Base-by-base conservation (phyloP, 2,888 invertebrate genomes). In the Drosophila hamatofila region DNA sequence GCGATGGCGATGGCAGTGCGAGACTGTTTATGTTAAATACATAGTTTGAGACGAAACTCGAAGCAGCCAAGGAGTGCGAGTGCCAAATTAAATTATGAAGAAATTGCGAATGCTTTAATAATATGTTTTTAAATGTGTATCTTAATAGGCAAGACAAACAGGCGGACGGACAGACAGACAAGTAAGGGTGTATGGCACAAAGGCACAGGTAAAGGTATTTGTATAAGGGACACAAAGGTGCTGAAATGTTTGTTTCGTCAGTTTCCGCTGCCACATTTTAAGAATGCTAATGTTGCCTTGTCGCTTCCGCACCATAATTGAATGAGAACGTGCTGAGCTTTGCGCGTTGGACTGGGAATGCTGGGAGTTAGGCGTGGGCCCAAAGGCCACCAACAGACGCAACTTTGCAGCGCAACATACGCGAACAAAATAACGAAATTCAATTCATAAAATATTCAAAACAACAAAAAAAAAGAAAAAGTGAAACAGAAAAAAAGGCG, bases 361-460 rank as follows among this genome's bases (percentile, higher is more conserved):
- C 0, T 23, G 48, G 57, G 44, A 25, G 42, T 14, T 27, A 39
- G n/a, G 33, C 35, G 62, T 5, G 41, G 33, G 61, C 54, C 60
- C 35, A 37, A 60, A 48, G 69, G 69, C 52, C 51, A 11, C 68
- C 46, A 25, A n/a, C 67, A 61, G 72, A 54, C 57, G 56, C 67
- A 84, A 72, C 73, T 83, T 81, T 84, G 89, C 72, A 84, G 70
- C 87, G 77, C 77, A 89, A 81, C 88, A 85, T 85, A 89, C 84
- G 84, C 84, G 89, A 79, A 81, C 78, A 77, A 85, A 84, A 85
- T 89, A 89, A 83, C 84, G 88, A 87, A 89, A 85, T 85, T 87
- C 88, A 89, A 89, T 83, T 85, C 89, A 84, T 84, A 81, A 89
- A 89, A 84, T 84, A 89, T 89, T 89, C 75, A 89, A 73, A 72